These are phyloP conservation scores for Xerus rutilus DNA, from an alignment of 2,797 vertebrate species.

Conservation along the genomic window DNA sequence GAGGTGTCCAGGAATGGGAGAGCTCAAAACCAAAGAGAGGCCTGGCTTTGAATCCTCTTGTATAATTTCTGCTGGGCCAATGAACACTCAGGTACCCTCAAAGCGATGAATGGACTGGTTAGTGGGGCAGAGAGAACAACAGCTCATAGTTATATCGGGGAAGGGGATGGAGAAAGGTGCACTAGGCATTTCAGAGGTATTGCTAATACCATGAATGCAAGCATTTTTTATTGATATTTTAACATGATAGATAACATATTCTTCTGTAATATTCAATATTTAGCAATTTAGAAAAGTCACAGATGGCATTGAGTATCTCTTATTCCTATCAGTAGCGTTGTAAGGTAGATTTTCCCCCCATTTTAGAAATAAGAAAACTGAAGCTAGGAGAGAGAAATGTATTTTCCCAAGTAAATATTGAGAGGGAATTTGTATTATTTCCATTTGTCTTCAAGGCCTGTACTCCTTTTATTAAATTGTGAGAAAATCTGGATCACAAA, in stretches of 20 bases:
- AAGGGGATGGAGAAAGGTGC: neutral
- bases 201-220: neutral
- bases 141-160: neutral
- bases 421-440: neutral
- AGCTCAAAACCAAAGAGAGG: conserved; percentile 18
- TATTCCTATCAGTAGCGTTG: neutral
- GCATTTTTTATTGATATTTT: neutral
- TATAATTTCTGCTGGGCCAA: neutral
- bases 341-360: neutral
- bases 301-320: neutral
- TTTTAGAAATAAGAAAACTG: neutral
- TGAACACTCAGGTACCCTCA: neutral
- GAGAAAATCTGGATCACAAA: neutral
- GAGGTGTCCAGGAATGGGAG: neutral
- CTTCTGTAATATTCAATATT: neutral
- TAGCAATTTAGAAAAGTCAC: neutral
- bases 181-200: neutral
- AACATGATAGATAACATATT: neutral
- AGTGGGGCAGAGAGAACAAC: neutral
- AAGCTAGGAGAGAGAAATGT: neutral
- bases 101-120: neutral
- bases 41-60: neutral
- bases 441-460: neutral
- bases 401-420: neutral
- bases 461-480: neutral